Percentiles rank a stretch among this genome's conserved stretches.
These are phyloP conservation scores for Nestor notabilis DNA, from an alignment of 2,113 vertebrate genomes.

Conservation along the genomic window DNA sequence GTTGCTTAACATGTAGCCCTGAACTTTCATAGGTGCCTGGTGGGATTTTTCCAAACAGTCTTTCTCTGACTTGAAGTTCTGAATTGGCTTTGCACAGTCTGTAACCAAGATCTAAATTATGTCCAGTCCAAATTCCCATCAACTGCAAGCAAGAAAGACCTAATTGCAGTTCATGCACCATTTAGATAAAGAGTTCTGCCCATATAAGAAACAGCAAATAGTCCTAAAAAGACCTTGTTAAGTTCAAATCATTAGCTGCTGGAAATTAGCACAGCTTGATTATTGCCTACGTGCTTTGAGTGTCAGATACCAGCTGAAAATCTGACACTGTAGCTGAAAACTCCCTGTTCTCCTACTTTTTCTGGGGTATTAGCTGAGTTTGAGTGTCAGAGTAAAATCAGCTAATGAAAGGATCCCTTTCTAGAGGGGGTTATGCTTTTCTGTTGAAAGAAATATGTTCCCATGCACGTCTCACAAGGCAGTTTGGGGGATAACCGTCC, in stretches of 20 bases:
- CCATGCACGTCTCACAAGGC: background rate
- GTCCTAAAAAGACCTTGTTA: background rate
- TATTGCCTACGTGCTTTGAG: background rate
- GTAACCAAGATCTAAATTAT: background rate
- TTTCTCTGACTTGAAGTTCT: background rate
- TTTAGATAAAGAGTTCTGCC: background rate
- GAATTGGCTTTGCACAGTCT: background rate
- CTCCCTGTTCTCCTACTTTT: background rate
- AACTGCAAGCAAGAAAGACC: background rate
- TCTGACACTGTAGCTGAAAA: background rate
- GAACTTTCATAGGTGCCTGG: background rate
- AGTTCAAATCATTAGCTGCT: background rate
- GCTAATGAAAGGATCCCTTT: background rate
- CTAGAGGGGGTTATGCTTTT: background rate
- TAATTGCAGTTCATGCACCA: background rate
- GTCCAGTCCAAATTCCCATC: background rate
- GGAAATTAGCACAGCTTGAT: background rate
- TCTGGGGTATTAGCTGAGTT: background rate
- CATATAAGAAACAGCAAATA: background rate
- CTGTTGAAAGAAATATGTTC: background rate
- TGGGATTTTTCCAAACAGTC: background rate
- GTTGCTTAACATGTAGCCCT: background rate
- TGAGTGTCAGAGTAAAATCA: background rate
- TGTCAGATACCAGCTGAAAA: background rate
- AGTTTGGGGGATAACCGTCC: background rate